phyloP scores from a whole-genome alignment of 1,140 invertebrate species.

The Drosophila varians region DNA sequence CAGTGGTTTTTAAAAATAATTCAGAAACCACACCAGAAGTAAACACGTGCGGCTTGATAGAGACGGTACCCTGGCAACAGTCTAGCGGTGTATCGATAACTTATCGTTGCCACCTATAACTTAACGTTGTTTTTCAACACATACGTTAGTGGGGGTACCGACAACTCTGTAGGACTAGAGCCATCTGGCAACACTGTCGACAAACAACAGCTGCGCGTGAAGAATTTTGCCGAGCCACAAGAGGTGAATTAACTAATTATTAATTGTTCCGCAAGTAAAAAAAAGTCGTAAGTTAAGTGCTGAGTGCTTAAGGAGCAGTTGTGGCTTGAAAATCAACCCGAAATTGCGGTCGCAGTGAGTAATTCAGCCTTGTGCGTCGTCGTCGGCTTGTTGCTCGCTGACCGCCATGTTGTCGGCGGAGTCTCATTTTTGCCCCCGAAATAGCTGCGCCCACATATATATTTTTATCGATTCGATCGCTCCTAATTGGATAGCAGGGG shows the following conservation, averaged over 20 bases:
- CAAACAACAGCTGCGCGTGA: slow-evolving; percentile 9
- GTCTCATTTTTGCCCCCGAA: slow-evolving; percentile 8
- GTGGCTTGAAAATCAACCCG: background rate
- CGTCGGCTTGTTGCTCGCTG: slow-evolving; percentile 4
- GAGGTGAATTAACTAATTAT: slow-evolving; percentile 51
- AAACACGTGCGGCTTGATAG: slow-evolving; percentile 63
- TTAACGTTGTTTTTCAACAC: slow-evolving; percentile 4
- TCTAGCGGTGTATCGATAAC: background rate
- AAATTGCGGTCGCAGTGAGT: slow-evolving; percentile 47
- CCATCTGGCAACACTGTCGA: slow-evolving; percentile 8
- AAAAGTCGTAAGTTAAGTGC: slow-evolving; percentile 4
- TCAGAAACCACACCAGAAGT: slow-evolving; percentile 39
- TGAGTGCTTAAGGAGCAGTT: background rate
- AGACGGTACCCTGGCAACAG: slow-evolving; percentile 9
- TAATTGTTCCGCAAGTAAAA: slow-evolving; percentile 19
- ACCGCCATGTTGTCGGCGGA: slow-evolving; percentile 68
- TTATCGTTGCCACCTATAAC: background rate
- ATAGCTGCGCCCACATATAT: slow-evolving; percentile 51
- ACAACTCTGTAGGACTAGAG: background rate
- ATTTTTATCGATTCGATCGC: slow-evolving; percentile 47
- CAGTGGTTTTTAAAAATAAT: slow-evolving; percentile 5
- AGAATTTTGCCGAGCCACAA: slow-evolving; percentile 28
- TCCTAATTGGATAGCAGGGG: slow-evolving; percentile 25
- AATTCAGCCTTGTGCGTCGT: slow-evolving; percentile 21
- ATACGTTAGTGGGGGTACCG: too few relatives aligned